phyloP scores from a whole-genome alignment of 1,140 invertebrate species.

The Ceratosolen fusciceps region DNA sequence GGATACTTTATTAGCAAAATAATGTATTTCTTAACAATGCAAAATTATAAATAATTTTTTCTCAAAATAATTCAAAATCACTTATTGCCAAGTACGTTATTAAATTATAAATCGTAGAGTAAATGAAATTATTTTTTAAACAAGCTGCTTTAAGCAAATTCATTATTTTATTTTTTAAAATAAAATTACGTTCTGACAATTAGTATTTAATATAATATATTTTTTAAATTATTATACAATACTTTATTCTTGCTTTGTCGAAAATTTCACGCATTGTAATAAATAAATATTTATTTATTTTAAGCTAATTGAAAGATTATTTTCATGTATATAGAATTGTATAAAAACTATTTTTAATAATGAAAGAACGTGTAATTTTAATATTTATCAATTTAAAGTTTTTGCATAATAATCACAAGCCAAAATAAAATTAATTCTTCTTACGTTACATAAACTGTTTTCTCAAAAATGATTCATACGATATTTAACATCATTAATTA shows the following conservation, averaged over 20 bases:
- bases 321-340: slow-evolving; percentile 25
- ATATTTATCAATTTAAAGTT: slow-evolving; percentile 35
- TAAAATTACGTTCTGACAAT: not conserved
- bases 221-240: not conserved
- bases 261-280: not conserved
- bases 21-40: not conserved
- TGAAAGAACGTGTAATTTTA: slow-evolving; percentile 3
- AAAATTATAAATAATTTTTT: not conserved
- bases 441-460: not conserved
- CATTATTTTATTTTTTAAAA: not conserved
- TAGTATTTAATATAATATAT: not conserved
- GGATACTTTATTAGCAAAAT: not conserved
- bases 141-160: not conserved
- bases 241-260: not conserved
- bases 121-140: not conserved
- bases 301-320: slow-evolving; percentile 12
- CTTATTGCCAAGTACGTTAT: not conserved
- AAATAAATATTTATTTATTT: slow-evolving; percentile 11
- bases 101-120: slow-evolving; percentile 26
- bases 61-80: not conserved
- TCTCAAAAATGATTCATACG: slow-evolving; percentile 5
- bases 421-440: not conserved
- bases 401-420: not conserved
- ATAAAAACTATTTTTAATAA: slow-evolving; percentile 7
- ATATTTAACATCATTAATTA: not conserved